Conservation (phyloP, 2,797 vertebrate species). For the Pelochelys cantorii region DNA sequence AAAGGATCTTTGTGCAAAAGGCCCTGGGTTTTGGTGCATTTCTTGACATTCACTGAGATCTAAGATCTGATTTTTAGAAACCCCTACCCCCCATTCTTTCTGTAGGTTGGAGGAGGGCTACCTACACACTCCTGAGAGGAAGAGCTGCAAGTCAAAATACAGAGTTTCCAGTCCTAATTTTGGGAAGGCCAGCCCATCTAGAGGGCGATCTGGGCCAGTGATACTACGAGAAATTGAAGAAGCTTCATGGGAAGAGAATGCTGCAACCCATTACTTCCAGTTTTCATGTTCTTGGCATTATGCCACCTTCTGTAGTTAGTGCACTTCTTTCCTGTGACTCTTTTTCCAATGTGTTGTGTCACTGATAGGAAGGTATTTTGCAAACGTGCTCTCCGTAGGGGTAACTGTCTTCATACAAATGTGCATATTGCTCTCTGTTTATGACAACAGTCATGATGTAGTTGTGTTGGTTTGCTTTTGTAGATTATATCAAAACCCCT, state of each 20-base stretch:
- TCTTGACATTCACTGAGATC: neutral
- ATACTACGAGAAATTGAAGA: neutral
- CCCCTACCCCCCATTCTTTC: neutral
- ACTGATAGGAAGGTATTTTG: conserved; percentile 45
- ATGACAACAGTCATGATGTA: conserved; percentile 50
- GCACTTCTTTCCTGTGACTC: conserved; percentile 30
- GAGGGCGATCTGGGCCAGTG: neutral
- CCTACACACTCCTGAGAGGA: neutral
- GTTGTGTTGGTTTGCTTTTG: conserved; percentile 24
- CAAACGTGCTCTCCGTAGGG: conserved; percentile 17
- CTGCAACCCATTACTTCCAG: neutral
- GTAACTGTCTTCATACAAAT: conserved; percentile 38
- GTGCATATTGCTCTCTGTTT: conserved; percentile 28
- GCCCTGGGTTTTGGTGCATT: neutral
- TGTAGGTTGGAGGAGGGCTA: neutral
- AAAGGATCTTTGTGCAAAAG: neutral
- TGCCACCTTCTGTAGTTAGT: neutral
- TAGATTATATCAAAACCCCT: conserved; percentile 35
- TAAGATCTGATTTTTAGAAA: neutral
- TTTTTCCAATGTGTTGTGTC: conserved; percentile 44
- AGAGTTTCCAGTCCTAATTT: neutral
- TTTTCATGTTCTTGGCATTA: conserved; percentile 40
- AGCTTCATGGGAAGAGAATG: neutral
- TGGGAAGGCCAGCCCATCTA: neutral
- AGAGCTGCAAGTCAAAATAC: neutral